Evolutionary conservation across 2,797 vertebrate genomes (phyloP).

Genomic region (Oceanodroma leucorhoa): DNA sequence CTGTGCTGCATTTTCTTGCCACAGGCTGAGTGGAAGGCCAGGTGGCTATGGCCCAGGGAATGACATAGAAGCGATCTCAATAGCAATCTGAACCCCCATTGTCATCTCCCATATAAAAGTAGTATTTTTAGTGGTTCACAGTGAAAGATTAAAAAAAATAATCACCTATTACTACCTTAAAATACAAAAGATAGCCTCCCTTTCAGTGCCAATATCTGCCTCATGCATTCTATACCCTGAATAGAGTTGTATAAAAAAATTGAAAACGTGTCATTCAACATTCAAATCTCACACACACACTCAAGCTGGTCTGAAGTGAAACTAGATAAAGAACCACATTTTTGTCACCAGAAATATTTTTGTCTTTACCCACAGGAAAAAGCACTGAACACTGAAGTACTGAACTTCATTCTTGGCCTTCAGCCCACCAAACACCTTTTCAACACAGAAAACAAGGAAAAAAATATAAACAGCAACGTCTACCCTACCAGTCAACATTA

Average conservation of each 20-base stretch:
- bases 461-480: not conserved
- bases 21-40: not conserved
- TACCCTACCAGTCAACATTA: not conserved
- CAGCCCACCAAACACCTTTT: not conserved
- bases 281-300: not conserved
- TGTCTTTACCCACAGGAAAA: not conserved
- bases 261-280: not conserved
- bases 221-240: not conserved
- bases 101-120: not conserved
- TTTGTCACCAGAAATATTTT: not conserved
- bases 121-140: not conserved
- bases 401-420: not conserved
- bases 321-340: not conserved
- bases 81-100: not conserved
- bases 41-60: fast-evolving
- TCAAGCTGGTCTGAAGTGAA: not conserved
- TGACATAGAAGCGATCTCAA: not conserved
- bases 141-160: not conserved
- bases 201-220: not conserved
- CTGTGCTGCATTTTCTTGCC: not conserved
- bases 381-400: not conserved
- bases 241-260: not conserved
- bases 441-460: not conserved
- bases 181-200: not conserved
- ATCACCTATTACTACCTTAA: not conserved